These are phyloP conservation scores for Bombus soroeensis DNA, from an alignment of 1,140 invertebrate species.

Conservation along the genomic window DNA sequence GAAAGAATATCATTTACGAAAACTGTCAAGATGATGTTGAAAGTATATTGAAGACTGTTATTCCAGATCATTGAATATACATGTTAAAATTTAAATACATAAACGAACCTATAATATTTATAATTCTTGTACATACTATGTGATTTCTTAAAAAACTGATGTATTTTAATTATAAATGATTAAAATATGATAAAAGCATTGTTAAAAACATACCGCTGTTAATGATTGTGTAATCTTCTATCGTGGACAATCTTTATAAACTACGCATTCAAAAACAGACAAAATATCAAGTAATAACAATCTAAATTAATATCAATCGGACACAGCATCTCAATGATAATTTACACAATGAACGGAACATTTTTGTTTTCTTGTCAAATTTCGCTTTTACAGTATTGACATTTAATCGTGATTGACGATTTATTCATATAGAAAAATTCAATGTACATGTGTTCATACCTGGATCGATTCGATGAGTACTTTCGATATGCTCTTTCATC, in stretches of 20 bases:
- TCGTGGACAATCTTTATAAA: not conserved
- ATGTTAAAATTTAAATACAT: not conserved
- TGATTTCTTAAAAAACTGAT: not conserved
- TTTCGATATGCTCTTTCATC: constrained; percentile 63
- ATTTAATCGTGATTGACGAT: not conserved
- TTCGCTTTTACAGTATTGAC: not conserved
- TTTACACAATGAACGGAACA: not conserved
- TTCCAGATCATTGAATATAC: constrained; percentile 59
- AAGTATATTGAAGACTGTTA: constrained; percentile 52
- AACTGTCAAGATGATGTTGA: constrained; percentile 62
- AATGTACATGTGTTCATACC: not conserved
- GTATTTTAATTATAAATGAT: not conserved
- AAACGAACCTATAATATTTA: not conserved
- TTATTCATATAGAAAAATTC: not conserved
- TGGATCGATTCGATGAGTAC: constrained; percentile 25
- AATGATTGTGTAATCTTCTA: not conserved
- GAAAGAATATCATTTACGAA: constrained; percentile 61
- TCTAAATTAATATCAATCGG: not conserved
- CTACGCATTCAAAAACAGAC: not conserved
- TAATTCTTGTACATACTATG: not conserved
- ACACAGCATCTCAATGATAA: not conserved
- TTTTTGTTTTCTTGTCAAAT: not conserved
- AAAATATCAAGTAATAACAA: too few relatives aligned
- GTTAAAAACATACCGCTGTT: not conserved
- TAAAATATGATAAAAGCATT: not conserved